Evolutionary conservation across 2,113 vertebrate species (phyloP).

Genomic region (Forbesichthys agassizii): DNA sequence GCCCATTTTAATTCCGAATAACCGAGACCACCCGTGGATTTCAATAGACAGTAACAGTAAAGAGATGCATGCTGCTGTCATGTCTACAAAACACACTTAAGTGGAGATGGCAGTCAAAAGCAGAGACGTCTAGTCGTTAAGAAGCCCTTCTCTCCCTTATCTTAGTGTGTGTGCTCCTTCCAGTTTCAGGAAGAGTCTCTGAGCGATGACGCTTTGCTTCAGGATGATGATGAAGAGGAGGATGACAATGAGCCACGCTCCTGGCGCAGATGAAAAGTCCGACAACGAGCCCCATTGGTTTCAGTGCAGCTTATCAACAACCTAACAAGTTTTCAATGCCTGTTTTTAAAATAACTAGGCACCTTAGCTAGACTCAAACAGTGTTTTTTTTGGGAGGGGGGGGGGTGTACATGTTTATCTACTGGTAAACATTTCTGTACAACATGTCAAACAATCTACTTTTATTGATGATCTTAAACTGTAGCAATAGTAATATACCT

Average conservation of each 20-base stretch:
- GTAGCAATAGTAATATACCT: slow-evolving; percentile 42
- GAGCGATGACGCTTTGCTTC: slow-evolving; percentile 91
- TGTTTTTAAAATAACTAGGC: slow-evolving; percentile 40
- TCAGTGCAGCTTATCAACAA: slow-evolving; percentile 22
- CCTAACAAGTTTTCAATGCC: slow-evolving; percentile 55
- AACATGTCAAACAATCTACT: slow-evolving; percentile 57
- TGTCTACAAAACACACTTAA: slow-evolving; percentile 29
- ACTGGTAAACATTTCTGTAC: slow-evolving; percentile 78
- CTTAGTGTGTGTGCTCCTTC: slow-evolving; percentile 24
- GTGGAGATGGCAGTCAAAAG: slow-evolving; percentile 1
- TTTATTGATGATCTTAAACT: slow-evolving; percentile 64
- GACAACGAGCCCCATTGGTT: neutral
- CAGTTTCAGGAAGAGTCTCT: slow-evolving; percentile 94
- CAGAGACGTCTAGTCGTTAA: neutral
- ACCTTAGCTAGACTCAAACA: slow-evolving; percentile 46
- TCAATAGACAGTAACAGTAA: neutral
- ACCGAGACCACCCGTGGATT: no score
- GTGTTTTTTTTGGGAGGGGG: slow-evolving; percentile 11
- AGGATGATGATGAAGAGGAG: slow-evolving; percentile 97
- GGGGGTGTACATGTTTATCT: slow-evolving; percentile 8
- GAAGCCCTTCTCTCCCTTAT: slow-evolving; percentile 5
- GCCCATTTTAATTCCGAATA: neutral
- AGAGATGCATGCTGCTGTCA: neutral
- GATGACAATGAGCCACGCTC: slow-evolving; percentile 95
- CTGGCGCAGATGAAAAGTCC: slow-evolving; percentile 92